Base-by-base conservation (phyloP, 2,888 invertebrate species). In the Coecobrya sp. region DNA sequence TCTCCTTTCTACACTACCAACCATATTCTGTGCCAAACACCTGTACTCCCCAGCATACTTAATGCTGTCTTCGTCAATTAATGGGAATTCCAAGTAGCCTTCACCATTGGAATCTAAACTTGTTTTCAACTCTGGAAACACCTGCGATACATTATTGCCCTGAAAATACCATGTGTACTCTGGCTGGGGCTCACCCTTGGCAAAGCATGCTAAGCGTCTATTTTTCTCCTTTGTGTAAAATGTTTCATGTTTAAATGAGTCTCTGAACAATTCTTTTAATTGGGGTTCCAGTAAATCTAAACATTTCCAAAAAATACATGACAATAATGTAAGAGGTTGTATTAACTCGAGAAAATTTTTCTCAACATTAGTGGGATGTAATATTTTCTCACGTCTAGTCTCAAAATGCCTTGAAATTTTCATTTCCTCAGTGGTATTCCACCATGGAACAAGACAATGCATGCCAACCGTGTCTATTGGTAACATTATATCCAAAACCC, bases 141-240 rank as follows among this genome's bases (percentile, higher is more conserved):
- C 36, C 0, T 79, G 5, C 0, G 59, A 10, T 7, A 42, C n/a
- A 45, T 19, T 11, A 0, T 22, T 19, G 13, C 30, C 36, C 3
- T 79, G 79, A n/a, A 52, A 76, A 10, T 30, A 30, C 93, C 93
- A 93, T 4, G 8, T 2, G 25, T 93, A 93, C 4, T 13, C 25
- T 19, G 85, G 91, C 42, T 85, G 62, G 2, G 93, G 93, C 55
- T 93, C 93, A 1, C 91, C 93, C 19, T n/a, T n/a, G 0, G 76
- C 90, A 19, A 8, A 11, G 22, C 93, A 93, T 0, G 49, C 65
- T 25, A 92, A 30, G 4, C 89, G 85, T 27, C 19, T 49, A 42
- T 59, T 86, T 52, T 11, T 52, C 8, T 91, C 52, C 1, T 62
- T 62, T 16, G 13, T 55, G 68, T 86, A 92, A 88, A 92, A 92